A percentile compares a stretch with the other conserved stretches of the same genome.
Evolutionary conservation across 2,888 invertebrate genomes (phyloP).

Genomic region (Oligia latruncula): DNA sequence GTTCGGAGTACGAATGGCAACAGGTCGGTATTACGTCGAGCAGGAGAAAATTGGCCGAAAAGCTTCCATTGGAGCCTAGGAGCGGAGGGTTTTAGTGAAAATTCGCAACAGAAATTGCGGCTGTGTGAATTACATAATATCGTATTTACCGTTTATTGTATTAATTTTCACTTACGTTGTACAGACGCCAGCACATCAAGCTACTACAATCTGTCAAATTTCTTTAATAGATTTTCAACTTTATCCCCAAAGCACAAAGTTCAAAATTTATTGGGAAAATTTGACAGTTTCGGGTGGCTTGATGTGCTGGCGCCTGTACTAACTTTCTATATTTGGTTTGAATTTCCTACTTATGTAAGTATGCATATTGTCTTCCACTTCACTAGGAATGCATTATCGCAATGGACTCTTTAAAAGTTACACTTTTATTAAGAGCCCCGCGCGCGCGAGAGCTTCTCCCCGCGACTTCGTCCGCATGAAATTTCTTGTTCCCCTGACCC

Average conservation of each 20-base stretch:
- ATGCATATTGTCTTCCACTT: background rate
- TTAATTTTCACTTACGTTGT: background rate
- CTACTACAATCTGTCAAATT: too few relatives aligned
- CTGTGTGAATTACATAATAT: background rate
- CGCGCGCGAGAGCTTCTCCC: too few relatives aligned
- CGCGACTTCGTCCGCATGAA: too few relatives aligned
- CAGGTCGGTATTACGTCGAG: constrained; percentile 32
- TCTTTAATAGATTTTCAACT: too few relatives aligned
- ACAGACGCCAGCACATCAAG: too few relatives aligned
- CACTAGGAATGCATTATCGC: background rate
- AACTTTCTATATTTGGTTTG: background rate
- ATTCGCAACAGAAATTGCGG: background rate
- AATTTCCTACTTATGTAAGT: too few relatives aligned
- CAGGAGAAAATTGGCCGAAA: background rate
- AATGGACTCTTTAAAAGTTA: too few relatives aligned
- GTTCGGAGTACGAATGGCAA: constrained; percentile 5
- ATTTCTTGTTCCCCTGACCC: background rate
- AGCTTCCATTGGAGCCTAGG: background rate
- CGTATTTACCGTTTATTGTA: background rate
- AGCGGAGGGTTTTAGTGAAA: background rate
- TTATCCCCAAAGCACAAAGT: too few relatives aligned
- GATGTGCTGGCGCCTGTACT: too few relatives aligned
- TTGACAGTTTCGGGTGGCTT: too few relatives aligned
- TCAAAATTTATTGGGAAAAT: too few relatives aligned
- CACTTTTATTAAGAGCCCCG: too few relatives aligned